Evolutionary conservation across 2,113 vertebrate genomes (phyloP), one percentile per base, ranked within the genome.

Genomic region (Anser cygnoides): DNA sequence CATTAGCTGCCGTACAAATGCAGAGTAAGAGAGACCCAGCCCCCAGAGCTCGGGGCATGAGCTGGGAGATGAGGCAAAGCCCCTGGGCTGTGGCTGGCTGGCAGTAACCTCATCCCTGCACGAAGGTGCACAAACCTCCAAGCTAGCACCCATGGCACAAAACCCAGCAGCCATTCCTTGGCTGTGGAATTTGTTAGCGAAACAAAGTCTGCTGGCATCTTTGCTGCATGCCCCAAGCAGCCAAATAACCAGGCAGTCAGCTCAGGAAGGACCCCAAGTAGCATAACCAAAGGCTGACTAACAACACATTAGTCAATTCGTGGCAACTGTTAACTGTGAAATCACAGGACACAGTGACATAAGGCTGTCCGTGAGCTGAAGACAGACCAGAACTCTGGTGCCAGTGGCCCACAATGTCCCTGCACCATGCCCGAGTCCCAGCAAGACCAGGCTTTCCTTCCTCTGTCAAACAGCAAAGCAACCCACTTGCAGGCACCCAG

Each of bases 31-130:
- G 41, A 49, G 17, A 67, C 22, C 37, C 65, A 57, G 41, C 6
- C 13, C 19, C 72, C 3, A 12, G 37, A 63, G 39, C 52, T 65
- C 46, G 0, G 16, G 0, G 0, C n/a, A 3, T 31, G 49, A 33
- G 39, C 13, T 54, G 57, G 44, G 37, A 59, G 3, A 5, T 4
- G 29, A 52, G 54, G 46, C 54, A 85, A 28, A 92, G 61, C 31
- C 57, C 23, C 33, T 1, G 2, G n/a, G 18, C 8, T 54, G 50
- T 5, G 6, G 21, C 23, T 52, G 61, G 13, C 33, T 43, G 77
- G 33, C 23, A 61, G 52, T 26, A 44, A 17, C 11, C 28, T 22
- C 3, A 1, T 3, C 72, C 37, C 28, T 9, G 33, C 52, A 8
- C 0, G 0, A 44, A 57, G 28, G 18, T 44, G 46, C 54, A 23